These are phyloP conservation scores for Oryctes rhinoceros DNA, from an alignment of 1,140 invertebrate genomes.

Conservation along the genomic window DNA sequence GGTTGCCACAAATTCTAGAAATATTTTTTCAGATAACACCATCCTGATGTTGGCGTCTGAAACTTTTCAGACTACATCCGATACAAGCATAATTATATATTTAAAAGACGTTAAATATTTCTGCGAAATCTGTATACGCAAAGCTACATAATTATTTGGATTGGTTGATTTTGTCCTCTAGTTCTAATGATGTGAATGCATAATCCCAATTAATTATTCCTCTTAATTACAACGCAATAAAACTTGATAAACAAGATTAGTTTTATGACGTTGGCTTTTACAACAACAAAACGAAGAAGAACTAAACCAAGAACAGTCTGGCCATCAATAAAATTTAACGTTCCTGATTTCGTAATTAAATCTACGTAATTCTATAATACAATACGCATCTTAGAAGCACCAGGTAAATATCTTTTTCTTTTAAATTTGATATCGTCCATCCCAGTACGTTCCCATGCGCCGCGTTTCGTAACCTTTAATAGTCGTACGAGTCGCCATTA, in stretches of 20 bases:
- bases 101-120: no score
- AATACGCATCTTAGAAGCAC: neutral
- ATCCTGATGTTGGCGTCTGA: no score
- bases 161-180: no score
- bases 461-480: neutral
- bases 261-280: neutral
- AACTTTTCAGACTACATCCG: no score
- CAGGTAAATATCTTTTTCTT: neutral
- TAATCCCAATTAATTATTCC: neutral
- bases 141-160: no score
- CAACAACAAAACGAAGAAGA: neutral
- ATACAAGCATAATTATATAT: no score
- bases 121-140: no score
- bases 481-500: neutral
- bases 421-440: neutral
- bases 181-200: neutral
- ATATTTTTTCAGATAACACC: no score
- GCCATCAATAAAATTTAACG: conserved; percentile 1
- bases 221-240: conserved; percentile 1
- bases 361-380: neutral
- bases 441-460: neutral
- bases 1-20: no score
- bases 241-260: conserved; percentile 16
- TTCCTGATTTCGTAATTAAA: neutral
- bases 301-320: neutral